Conservation (phyloP, 2,797 vertebrate genomes). For the Ctenosaura bakeri region DNA sequence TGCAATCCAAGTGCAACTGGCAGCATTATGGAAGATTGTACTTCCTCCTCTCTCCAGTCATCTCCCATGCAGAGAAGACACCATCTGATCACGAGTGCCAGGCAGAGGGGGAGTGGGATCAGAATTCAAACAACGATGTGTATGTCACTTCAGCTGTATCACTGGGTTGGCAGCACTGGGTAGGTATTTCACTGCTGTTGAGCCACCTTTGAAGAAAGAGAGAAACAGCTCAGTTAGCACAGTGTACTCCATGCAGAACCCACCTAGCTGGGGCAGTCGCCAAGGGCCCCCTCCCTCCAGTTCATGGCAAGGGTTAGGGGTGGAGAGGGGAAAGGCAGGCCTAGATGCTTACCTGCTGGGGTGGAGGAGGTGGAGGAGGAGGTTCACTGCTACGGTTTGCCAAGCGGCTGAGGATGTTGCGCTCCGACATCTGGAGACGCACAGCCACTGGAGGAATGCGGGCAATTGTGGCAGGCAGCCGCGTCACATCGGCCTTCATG, state of each 20-base stretch:
- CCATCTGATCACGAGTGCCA: constrained; percentile 76
- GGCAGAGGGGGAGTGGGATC: constrained; percentile 71
- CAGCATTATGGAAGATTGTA: constrained; percentile 73
- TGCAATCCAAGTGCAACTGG: constrained; percentile 77
- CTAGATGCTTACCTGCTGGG: constrained; percentile 83
- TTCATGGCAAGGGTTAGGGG: not conserved
- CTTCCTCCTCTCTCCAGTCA: constrained; percentile 73
- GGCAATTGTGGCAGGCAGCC: constrained; percentile 96
- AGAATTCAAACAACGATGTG: constrained; percentile 70
- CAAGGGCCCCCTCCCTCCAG: not conserved
- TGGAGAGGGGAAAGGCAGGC: not conserved
- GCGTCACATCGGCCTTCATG: constrained; percentile 98
- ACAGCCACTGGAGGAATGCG: constrained; percentile 97
- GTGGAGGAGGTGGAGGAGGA: constrained; percentile 84
- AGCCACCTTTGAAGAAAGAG: constrained; percentile 75
- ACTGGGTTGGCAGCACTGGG: constrained; percentile 71
- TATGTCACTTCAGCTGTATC: constrained; percentile 79
- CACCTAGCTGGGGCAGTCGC: constrained; percentile 16
- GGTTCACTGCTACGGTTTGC: constrained; percentile 93
- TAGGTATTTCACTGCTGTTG: constrained; percentile 83
- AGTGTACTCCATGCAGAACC: not conserved
- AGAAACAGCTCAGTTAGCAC: constrained; percentile 38
- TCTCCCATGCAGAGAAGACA: constrained; percentile 69
- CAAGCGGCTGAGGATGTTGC: constrained; percentile 97
- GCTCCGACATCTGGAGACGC: constrained; percentile 97